Evolutionary conservation across 1,140 invertebrate species (phyloP), one percentile per base, ranked within the genome.

Genomic region (Drosophila sucinea): DNA sequence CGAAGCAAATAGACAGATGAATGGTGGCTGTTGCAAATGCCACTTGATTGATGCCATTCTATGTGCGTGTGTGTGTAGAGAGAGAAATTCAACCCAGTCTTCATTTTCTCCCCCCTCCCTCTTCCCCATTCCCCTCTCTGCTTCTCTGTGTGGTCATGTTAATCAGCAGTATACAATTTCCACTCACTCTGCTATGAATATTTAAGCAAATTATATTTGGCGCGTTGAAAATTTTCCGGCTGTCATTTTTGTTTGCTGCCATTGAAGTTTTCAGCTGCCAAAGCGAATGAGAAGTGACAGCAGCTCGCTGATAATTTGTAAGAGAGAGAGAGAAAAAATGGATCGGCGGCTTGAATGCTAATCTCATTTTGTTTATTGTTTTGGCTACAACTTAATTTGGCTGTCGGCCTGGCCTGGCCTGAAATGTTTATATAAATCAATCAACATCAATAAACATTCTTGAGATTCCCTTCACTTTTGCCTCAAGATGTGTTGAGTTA

Each of bases 391-490:
- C 81, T 80, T 89, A 83, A 87, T 87, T 83, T 86, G 76, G 66
- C 69, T 70, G 57, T 62, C 68, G 67, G 33, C 54, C 38, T 29
- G 60, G 33, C 54, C 38, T 25, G 60, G 64, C 68, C 41, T 47
- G 79, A 79, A 79, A 83, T 86, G 83, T 89, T 89, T 86, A 90
- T 86, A 90, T 89, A 90, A 89, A 89, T 89, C 85, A 89, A 89
- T 89, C 84, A 89, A 84, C 85, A 90, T 89, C 84, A 90, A 90
- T 89, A 90, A 86, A 74, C 70, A 63, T 67, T 77, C 69, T 73
- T 57, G 23, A 62, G 61, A 62, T 72, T 64, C 40, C 33, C 33
- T 56, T 64, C 44, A 51, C 23, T 70, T 63, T 64, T 63, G 44
- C 29, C 67, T 41, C 17, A 87, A 86, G 82, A 87, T 77, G 75